A percentile compares a stretch with the other conserved stretches of the same genome.
These are phyloP conservation scores for Chloropsis hardwickii DNA, from an alignment of 2,113 vertebrate genomes.

Conservation along the genomic window DNA sequence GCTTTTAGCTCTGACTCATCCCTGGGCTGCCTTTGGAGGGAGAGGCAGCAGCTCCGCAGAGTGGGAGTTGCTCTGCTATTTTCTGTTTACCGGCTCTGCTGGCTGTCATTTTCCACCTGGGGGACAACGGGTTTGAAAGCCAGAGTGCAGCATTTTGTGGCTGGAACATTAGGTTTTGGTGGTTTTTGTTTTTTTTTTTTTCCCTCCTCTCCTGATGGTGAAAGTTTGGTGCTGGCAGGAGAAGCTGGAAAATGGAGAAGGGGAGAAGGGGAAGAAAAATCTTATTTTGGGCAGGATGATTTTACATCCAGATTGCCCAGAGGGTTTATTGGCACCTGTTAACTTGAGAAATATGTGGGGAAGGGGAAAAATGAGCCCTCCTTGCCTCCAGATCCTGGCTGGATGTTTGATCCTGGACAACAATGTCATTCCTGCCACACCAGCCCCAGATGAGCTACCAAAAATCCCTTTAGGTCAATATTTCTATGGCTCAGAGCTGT, in stretches of 20 bases:
- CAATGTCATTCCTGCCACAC: background rate
- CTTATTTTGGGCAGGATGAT: background rate
- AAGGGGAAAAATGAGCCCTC: background rate
- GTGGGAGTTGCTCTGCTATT: constrained; percentile 51
- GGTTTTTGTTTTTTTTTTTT: background rate
- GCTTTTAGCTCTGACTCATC: constrained; percentile 43
- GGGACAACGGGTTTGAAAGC: background rate
- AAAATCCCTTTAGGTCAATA: background rate
- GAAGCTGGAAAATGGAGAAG: background rate
- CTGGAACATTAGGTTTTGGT: background rate
- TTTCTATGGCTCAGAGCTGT: background rate
- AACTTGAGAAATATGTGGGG: background rate
- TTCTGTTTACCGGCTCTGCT: constrained; percentile 37
- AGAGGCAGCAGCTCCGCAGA: background rate
- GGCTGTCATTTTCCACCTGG: background rate
- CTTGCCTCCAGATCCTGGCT: background rate
- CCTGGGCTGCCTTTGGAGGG: background rate
- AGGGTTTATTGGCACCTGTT: background rate
- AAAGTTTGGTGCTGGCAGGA: background rate
- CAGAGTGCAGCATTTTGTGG: background rate
- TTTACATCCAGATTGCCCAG: background rate
- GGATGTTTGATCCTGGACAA: background rate
- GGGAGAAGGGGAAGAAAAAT: background rate
- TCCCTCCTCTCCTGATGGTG: accelerated
- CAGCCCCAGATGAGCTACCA: background rate